Percentiles rank a stretch among this genome's conserved stretches.
Conservation (phyloP, 2,113 vertebrate species). For the Syrrhaptes paradoxus region DNA sequence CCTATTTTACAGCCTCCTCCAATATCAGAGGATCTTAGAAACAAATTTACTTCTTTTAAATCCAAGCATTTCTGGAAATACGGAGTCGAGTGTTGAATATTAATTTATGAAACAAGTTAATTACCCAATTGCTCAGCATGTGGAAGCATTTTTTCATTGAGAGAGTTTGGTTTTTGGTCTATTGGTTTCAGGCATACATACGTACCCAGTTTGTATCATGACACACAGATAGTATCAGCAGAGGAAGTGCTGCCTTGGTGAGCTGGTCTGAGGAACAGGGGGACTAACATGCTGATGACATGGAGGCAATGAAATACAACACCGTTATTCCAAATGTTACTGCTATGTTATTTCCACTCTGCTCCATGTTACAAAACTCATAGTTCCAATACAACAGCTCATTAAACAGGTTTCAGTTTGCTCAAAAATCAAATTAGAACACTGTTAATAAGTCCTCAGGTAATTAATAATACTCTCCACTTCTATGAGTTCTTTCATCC, state of each 20-base stretch:
- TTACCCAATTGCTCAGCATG: neutral
- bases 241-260: constrained; percentile 40
- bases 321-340: constrained; percentile 69
- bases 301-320: constrained; percentile 65
- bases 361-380: constrained; percentile 34
- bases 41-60: neutral
- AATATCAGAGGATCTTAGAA: neutral
- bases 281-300: constrained; percentile 63
- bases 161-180: neutral
- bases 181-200: neutral
- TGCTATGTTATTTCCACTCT: constrained; percentile 53
- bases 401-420: constrained; percentile 70
- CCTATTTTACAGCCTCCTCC: neutral
- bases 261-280: constrained; percentile 35
- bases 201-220: neutral
- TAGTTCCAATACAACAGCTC: constrained; percentile 46
- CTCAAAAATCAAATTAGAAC: constrained; percentile 55
- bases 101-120: neutral
- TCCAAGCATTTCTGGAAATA: neutral
- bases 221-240: neutral
- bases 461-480: constrained; percentile 3
- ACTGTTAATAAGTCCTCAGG: constrained; percentile 21
- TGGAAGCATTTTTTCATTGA: neutral
- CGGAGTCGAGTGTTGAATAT: neutral
- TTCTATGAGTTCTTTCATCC: neutral